A percentile compares a stretch with the other conserved stretches of the same genome.
These are phyloP conservation scores for Crotalus horridus DNA, from an alignment of 2,113 vertebrate species.

Conservation along the genomic window DNA sequence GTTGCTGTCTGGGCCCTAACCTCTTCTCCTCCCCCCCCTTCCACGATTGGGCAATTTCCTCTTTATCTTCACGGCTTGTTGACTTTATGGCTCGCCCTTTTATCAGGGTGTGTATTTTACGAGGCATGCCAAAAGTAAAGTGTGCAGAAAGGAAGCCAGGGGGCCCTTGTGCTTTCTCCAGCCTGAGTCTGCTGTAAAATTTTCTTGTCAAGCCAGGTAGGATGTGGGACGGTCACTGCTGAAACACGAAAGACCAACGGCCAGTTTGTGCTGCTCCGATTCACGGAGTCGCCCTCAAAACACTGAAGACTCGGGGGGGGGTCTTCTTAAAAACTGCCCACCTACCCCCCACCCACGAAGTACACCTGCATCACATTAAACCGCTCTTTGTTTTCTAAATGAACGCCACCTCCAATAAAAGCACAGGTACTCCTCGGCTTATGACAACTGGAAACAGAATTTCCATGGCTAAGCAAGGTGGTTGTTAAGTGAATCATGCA, in stretches of 20 bases:
- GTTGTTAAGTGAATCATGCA: neutral
- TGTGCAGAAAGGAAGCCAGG: neutral
- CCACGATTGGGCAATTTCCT: too few relatives aligned
- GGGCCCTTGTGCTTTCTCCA: accelerated
- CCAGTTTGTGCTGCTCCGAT: neutral
- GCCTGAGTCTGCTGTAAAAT: neutral
- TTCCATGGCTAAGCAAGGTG: neutral
- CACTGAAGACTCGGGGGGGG: neutral
- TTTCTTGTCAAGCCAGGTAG: neutral
- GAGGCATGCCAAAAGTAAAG: too few relatives aligned
- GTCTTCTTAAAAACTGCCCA: neutral
- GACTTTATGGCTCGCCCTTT: neutral
- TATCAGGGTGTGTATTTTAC: too few relatives aligned
- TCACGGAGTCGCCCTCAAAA: neutral
- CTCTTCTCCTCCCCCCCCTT: too few relatives aligned
- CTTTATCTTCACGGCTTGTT: neutral
- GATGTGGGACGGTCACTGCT: neutral
- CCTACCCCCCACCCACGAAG: neutral
- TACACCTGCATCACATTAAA: too few relatives aligned
- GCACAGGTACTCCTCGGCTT: too few relatives aligned
- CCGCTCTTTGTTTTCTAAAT: neutral
- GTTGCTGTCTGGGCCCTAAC: neutral
- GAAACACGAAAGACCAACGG: neutral
- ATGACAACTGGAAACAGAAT: neutral
- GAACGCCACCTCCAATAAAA: neutral